phyloP scores from a whole-genome alignment of 2,888 invertebrate genomes.

The Physocephala rufipes region DNA sequence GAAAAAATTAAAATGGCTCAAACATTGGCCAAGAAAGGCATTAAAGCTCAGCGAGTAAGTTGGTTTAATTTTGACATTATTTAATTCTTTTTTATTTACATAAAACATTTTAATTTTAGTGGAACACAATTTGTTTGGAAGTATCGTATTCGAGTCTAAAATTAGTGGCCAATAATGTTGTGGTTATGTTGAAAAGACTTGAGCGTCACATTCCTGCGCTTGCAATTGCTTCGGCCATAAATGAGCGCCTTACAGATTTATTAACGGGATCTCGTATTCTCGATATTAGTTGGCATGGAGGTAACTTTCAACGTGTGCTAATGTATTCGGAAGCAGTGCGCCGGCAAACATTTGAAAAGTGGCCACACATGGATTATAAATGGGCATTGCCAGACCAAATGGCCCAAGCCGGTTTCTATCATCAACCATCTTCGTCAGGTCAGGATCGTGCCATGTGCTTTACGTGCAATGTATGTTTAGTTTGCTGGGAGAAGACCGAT shows the following conservation, averaged over 20 bases:
- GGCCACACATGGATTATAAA: constrained; percentile 98
- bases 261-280: constrained; percentile 67
- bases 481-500: constrained; percentile 96
- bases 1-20: constrained; percentile 78
- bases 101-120: constrained; percentile 69
- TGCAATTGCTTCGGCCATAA: constrained; percentile 88
- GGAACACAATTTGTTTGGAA: constrained; percentile 89
- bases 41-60: constrained; percentile 87
- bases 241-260: constrained; percentile 84
- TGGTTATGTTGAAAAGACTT: constrained; percentile 82
- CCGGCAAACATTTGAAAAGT: constrained; percentile 88
- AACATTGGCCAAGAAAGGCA: constrained; percentile 80
- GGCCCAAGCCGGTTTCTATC: constrained; percentile 97
- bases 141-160: constrained; percentile 82
- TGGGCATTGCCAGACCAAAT: constrained; percentile 96
- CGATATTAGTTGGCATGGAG: constrained; percentile 62
- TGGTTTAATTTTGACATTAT: background rate
- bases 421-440: constrained; percentile 88
- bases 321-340: constrained; percentile 95
- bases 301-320: constrained; percentile 67
- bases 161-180: constrained; percentile 80
- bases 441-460: constrained; percentile 97
- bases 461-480: constrained; percentile 92
- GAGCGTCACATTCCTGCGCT: constrained; percentile 86
- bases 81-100: background rate